Percentiles rank a stretch among this genome's conserved stretches.
Conservation (phyloP, 2,888 invertebrate species). For the Mythimna impura region DNA sequence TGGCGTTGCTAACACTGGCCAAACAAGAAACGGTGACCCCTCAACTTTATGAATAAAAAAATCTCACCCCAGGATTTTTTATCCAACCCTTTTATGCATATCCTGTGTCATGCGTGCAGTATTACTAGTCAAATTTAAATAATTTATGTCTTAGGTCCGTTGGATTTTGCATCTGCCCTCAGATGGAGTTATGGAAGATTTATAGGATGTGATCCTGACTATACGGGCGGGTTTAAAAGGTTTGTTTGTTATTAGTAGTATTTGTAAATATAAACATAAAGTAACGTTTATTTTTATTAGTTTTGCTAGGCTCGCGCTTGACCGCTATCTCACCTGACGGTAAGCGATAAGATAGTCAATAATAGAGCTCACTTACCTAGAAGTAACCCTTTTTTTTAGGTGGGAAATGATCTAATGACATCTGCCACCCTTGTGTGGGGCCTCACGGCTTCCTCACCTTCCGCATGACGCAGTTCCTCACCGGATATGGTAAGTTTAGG, state of each 20-base stretch:
- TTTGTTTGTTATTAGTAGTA: constrained; percentile 38
- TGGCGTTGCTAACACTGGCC: constrained; percentile 80
- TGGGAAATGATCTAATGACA: no score
- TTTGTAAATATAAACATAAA: constrained; percentile 24
- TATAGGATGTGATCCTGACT: constrained; percentile 48
- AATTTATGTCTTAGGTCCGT: constrained; percentile 86
- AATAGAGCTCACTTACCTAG: no score
- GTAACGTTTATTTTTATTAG: no score
- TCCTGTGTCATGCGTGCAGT: constrained; percentile 86
- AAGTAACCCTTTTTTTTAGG: no score
- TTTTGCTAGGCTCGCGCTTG: no score
- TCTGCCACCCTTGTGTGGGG: no score
- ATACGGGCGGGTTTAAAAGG: constrained; percentile 54
- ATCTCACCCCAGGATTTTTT: constrained; percentile 84
- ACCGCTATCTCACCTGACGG: no score
- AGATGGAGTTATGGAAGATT: constrained; percentile 68
- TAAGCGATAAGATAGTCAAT: no score
- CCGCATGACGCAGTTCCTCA: no score
- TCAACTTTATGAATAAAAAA: constrained; percentile 78
- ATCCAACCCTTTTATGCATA: constrained; percentile 89
- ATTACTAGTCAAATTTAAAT: constrained; percentile 90
- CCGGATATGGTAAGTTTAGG: no score
- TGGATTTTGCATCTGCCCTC: constrained; percentile 84
- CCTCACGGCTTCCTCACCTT: no score
- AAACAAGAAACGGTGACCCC: constrained; percentile 77